Evolutionary conservation across 2,797 vertebrate genomes (phyloP).

Genomic region (Lepidocolaptes lacrymiger): DNA sequence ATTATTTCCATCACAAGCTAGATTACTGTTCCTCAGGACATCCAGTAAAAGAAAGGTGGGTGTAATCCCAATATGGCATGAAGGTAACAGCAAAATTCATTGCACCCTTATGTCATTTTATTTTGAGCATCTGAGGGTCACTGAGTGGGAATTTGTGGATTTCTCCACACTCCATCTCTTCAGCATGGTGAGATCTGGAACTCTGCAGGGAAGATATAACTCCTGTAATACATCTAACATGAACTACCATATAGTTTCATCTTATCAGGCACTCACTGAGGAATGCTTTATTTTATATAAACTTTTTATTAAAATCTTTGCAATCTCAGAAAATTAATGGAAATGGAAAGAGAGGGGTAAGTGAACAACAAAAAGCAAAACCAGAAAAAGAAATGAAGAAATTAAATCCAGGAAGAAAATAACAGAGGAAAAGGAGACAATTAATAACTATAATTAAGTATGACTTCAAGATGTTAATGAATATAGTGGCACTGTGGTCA

Average conservation of each 20-base stretch:
- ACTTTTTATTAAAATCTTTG: not conserved
- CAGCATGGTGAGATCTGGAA: not conserved
- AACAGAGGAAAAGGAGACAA: not conserved
- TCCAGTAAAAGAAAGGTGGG: not conserved
- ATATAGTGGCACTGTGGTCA: not conserved
- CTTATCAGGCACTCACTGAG: not conserved
- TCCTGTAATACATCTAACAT: not conserved
- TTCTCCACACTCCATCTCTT: not conserved
- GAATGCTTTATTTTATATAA: not conserved
- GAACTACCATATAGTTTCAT: not conserved
- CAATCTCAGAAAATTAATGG: not conserved
- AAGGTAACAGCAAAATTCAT: not conserved
- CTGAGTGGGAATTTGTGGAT: not conserved
- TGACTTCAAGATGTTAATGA: not conserved
- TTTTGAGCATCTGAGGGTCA: not conserved
- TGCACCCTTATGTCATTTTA: not conserved
- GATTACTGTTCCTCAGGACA: not conserved
- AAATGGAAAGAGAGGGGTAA: not conserved
- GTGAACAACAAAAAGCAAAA: not conserved
- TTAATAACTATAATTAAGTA: not conserved
- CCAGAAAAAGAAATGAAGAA: not conserved
- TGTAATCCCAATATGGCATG: rapidly evolving
- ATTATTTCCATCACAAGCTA: not conserved
- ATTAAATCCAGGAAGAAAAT: not conserved
- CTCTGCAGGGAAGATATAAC: not conserved